Evolutionary conservation across 2,113 vertebrate genomes (phyloP).

Genomic region (Takifugu bimaculatus): DNA sequence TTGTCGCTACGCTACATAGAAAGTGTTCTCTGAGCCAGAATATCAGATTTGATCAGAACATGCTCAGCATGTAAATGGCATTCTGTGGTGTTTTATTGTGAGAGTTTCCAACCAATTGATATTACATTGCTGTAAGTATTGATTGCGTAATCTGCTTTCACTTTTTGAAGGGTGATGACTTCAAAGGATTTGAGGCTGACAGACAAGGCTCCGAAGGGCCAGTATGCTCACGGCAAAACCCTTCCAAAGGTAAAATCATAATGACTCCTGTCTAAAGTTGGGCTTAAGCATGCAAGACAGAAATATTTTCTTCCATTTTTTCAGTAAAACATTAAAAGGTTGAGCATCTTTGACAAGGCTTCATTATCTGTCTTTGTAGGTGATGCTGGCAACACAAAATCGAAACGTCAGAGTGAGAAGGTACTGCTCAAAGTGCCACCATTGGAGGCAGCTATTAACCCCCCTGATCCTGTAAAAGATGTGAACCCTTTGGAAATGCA

Average conservation of each 20-base stretch:
- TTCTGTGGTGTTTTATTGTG: conserved; percentile 1
- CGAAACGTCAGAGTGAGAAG: conserved; percentile 66
- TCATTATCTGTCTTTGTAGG: conserved; percentile 49
- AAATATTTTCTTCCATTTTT: background rate
- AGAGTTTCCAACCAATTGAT: background rate
- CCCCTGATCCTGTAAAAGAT: conserved; percentile 52
- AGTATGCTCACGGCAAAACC: conserved; percentile 72
- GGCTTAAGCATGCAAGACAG: background rate
- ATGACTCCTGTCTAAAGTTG: background rate
- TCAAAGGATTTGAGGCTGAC: conserved; percentile 83
- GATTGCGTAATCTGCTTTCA: conserved; percentile 39
- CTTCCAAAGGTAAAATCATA: conserved; percentile 78
- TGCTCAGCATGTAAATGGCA: background rate
- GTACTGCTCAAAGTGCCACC: conserved; percentile 49
- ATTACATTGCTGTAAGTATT: conserved; percentile 9
- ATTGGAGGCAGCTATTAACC: conserved; percentile 50
- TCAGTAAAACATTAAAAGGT: background rate
- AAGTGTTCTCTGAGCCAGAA: too few relatives aligned
- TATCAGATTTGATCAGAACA: too few relatives aligned
- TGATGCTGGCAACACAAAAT: conserved; percentile 63
- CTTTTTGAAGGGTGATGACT: conserved; percentile 77
- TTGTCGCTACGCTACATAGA: too few relatives aligned
- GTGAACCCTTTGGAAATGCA: conserved; percentile 51
- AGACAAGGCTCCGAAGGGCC: conserved; percentile 69
- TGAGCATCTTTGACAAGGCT: background rate